Percentiles rank a stretch among this genome's conserved stretches.
phyloP scores from a whole-genome alignment of 2,113 vertebrate species.

The Vulpes vulpes region DNA sequence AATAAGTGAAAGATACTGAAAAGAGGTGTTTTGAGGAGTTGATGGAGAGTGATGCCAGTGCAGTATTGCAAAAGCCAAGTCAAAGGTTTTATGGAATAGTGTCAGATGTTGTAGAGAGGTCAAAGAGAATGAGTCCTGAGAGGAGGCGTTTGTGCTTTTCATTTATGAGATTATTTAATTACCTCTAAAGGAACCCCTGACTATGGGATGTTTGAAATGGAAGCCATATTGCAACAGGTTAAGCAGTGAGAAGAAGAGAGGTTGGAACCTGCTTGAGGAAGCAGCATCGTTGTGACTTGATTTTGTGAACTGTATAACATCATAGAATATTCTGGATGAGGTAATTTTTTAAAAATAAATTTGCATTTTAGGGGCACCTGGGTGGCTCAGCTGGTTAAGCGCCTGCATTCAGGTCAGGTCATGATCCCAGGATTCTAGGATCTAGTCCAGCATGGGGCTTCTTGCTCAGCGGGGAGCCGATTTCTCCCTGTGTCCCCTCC shows the following conservation, averaged over 20 bases:
- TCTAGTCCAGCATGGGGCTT: fast-evolving
- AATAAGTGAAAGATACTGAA: not conserved
- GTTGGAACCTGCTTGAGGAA: not conserved
- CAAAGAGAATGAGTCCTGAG: not conserved
- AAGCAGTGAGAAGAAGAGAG: not conserved
- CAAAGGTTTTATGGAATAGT: not conserved
- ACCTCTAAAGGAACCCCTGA: not conserved
- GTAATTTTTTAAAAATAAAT: not conserved
- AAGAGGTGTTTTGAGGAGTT: not conserved
- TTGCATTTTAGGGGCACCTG: not conserved
- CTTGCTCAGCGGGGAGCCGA: not conserved
- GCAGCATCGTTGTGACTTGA: not conserved
- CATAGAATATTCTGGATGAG: not conserved
- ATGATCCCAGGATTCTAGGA: not conserved
- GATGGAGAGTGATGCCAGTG: not conserved
- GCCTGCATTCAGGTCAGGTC: not conserved
- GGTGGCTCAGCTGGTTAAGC: not conserved
- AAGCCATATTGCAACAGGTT: not conserved
- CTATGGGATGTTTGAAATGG: not conserved
- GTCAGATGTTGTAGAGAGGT: not conserved
- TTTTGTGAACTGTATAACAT: slow-evolving; percentile 25
- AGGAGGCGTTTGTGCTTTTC: not conserved
- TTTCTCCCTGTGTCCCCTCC: not conserved
- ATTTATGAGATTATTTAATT: slow-evolving; percentile 23
- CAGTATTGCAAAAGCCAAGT: not conserved